Evolutionary conservation across 2,113 vertebrate species (phyloP).

Genomic region (Cryptomyrus ogoouensis): DNA sequence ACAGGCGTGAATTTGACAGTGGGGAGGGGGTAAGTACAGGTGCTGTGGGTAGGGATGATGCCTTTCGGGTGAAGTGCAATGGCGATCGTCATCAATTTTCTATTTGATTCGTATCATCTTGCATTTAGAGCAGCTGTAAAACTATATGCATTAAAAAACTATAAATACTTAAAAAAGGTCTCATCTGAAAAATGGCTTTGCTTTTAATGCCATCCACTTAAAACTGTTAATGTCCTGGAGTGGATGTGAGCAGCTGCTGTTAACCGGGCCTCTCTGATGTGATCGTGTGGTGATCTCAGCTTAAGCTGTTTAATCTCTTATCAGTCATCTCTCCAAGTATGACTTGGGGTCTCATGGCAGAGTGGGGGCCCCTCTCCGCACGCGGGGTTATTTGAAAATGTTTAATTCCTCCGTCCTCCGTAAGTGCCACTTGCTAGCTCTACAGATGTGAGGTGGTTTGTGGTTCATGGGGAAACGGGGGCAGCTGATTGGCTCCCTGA

Average conservation of each 20-base stretch:
- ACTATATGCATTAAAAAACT: not conserved
- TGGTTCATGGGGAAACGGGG: not conserved
- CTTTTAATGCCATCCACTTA: not conserved
- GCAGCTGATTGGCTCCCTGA: not conserved
- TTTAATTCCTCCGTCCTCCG: not conserved
- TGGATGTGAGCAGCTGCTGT: not conserved
- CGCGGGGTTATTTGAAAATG: not conserved
- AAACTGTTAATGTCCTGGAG: not conserved
- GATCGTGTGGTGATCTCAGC: not conserved
- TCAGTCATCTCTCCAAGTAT: slow-evolving; percentile 1
- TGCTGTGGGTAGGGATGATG: not conserved
- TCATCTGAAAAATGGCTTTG: not conserved
- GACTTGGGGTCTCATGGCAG: not conserved
- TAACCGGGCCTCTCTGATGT: not conserved
- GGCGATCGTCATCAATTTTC: not conserved
- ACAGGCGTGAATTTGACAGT: not conserved
- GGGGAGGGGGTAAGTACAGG: not conserved
- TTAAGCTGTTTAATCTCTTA: not conserved
- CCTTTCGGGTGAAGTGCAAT: not conserved
- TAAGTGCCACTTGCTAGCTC: not conserved
- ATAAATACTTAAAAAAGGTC: not conserved
- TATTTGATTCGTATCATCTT: not conserved
- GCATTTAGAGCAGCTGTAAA: not conserved
- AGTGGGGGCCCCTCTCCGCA: not conserved
- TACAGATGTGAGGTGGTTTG: not conserved